Base-by-base conservation (phyloP, 2,113 vertebrate species). In the Elephantulus edwardii region DNA sequence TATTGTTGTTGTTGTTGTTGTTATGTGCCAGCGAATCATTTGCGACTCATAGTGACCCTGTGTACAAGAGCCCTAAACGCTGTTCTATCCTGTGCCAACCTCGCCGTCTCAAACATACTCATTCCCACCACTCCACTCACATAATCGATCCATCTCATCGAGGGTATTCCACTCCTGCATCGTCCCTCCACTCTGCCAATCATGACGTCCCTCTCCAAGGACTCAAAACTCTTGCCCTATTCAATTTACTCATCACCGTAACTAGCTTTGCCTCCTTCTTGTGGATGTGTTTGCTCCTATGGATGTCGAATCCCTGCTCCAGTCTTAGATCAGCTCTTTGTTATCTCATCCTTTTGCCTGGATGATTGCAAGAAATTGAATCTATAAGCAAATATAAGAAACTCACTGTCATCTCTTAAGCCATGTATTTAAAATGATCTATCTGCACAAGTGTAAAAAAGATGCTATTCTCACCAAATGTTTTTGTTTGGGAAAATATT, bases 401-500 rank as follows among this genome's bases (percentile, higher is more conserved):
- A 10, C n/a, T 33, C 44, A 33, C 9, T 38, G 42, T 38, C 74
- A 68, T 66, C 17, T 35, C 66, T 22, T 54, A 54, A 87, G 52
- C 44, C 40, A 16, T 74, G 7, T 24, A 68, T 50, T 26, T 40
- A 83, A 64, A 62, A 84, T n/a, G 12, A 50, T 56, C 11, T 42
- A 48, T 58, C n/a, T 58, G 28, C 12, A 52, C 83, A 80, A 5
- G 8, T 75, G 22, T 44, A 26, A 54, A 58, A 91, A 88, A 44
- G 26, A 60, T 38, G 42, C 35, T 88, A 12, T 75, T 74, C 40
- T 75, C 56, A n/a, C 28, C 54, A 81, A 60, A 78, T 85, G 14
- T 38, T 75, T 74, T 80, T 80, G 11, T 79, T 83, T 58, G 30
- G n/a, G 11, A 28, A 91, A 60, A 44, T 60, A 71, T 83, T 91